phyloP scores from a whole-genome alignment of 2,888 invertebrate species.

The Lampropteryx suffumata region DNA sequence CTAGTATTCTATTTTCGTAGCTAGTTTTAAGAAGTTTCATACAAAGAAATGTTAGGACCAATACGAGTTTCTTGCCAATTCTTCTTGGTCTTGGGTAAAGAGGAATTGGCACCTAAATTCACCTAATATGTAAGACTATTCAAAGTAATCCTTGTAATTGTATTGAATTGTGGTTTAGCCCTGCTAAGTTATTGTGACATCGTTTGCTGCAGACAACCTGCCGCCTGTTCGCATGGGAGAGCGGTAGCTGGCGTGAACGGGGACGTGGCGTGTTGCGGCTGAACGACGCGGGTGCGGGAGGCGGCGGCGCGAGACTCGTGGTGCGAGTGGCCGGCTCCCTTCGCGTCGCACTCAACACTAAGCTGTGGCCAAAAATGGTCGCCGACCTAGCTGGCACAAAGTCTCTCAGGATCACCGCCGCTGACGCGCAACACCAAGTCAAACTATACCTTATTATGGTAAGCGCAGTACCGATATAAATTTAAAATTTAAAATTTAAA shows the following conservation, averaged over 20 bases:
- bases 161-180: no score
- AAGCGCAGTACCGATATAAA: conserved; percentile 40
- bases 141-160: no score
- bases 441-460: conserved; percentile 94
- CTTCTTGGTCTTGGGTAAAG: no score
- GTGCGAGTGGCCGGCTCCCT: conserved; percentile 95
- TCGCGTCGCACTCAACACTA: conserved; percentile 95
- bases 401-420: conserved; percentile 93
- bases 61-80: no score
- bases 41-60: no score
- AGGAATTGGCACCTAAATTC: no score
- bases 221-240: conserved; percentile 95
- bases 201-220: conserved; percentile 85
- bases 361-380: conserved; percentile 96
- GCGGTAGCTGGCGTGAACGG: conserved; percentile 94
- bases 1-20: no score
- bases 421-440: conserved; percentile 91
- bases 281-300: conserved; percentile 86
- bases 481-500: no score
- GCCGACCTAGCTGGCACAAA: conserved; percentile 93
- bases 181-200: not conserved
- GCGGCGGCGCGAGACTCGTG: conserved; percentile 86
- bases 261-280: conserved; percentile 94
- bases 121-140: no score
- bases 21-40: no score